These are phyloP conservation scores for Parnassius smintheus DNA, from an alignment of 2,888 invertebrate genomes.

Conservation along the genomic window DNA sequence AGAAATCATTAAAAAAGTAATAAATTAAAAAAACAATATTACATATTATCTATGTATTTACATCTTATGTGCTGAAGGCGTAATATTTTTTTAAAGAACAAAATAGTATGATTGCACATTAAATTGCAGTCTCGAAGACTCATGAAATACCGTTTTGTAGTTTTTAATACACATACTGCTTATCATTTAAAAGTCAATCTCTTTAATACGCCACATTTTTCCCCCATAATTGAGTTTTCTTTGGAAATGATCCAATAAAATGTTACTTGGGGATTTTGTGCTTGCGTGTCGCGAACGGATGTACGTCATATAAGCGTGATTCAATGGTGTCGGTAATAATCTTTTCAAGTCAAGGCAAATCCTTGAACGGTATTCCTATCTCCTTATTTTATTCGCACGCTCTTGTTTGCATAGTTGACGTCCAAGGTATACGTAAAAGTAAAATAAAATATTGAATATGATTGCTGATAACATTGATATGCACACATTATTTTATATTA, in stretches of 20 bases:
- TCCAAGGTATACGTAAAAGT: background rate
- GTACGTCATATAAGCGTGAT: slow-evolving; percentile 38
- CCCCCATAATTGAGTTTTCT: slow-evolving; percentile 60
- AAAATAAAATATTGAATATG: background rate
- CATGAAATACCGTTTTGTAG: too few relatives aligned
- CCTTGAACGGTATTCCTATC: slow-evolving; percentile 22
- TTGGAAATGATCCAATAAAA: slow-evolving; percentile 64
- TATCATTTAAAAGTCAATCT: too few relatives aligned
- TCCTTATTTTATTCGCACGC: slow-evolving; percentile 5
- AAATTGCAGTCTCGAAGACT: too few relatives aligned
- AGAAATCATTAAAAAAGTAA: too few relatives aligned
- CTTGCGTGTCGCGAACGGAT: slow-evolving; percentile 38
- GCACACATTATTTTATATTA: too few relatives aligned
- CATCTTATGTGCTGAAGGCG: too few relatives aligned
- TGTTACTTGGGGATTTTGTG: slow-evolving; percentile 43
- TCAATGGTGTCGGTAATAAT: slow-evolving; percentile 23
- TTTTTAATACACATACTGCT: too few relatives aligned
- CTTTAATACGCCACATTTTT: slow-evolving; percentile 32
- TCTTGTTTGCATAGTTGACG: slow-evolving; percentile 5
- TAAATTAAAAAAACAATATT: too few relatives aligned
- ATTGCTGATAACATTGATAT: too few relatives aligned
- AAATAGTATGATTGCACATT: too few relatives aligned
- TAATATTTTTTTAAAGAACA: too few relatives aligned
- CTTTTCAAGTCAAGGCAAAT: slow-evolving; percentile 28
- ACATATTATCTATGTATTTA: too few relatives aligned